Percentiles rank a stretch among this genome's conserved stretches.
Evolutionary conservation across 2,888 invertebrate species (phyloP).

Genomic region (Himalopsyche japonica): DNA sequence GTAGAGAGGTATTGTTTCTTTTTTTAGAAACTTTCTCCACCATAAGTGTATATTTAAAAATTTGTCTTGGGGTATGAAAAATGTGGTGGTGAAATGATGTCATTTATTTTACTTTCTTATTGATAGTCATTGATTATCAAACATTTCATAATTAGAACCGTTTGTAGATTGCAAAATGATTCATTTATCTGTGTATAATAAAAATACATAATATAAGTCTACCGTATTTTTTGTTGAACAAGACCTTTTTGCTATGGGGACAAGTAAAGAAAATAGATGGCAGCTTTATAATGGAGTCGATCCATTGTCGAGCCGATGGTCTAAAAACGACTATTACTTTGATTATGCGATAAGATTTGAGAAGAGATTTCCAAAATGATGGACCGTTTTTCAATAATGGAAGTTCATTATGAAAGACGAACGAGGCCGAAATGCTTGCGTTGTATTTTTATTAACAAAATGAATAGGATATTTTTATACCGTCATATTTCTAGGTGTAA

Average conservation of each 20-base stretch:
- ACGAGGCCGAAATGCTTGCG: background rate
- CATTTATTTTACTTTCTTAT: too few relatives aligned
- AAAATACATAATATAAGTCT: background rate
- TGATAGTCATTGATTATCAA: too few relatives aligned
- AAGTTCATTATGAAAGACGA: background rate
- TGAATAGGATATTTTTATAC: too few relatives aligned
- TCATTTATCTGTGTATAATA: background rate
- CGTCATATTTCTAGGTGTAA: too few relatives aligned
- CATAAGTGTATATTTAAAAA: too few relatives aligned
- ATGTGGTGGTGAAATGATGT: too few relatives aligned
- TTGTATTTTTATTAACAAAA: background rate
- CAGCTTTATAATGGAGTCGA: background rate
- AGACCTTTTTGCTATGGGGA: background rate
- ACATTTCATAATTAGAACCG: too few relatives aligned
- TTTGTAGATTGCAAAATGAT: background rate
- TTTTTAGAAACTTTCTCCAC: too few relatives aligned
- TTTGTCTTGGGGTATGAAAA: too few relatives aligned
- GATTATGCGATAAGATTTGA: background rate
- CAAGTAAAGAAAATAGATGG: background rate
- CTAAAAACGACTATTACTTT: background rate
- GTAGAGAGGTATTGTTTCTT: too few relatives aligned
- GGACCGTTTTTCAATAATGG: background rate
- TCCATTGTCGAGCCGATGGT: background rate
- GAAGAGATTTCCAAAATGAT: background rate
- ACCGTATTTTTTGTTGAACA: background rate